phyloP scores from a whole-genome alignment of 2,797 vertebrate genomes.

The Limosa lapponica region DNA sequence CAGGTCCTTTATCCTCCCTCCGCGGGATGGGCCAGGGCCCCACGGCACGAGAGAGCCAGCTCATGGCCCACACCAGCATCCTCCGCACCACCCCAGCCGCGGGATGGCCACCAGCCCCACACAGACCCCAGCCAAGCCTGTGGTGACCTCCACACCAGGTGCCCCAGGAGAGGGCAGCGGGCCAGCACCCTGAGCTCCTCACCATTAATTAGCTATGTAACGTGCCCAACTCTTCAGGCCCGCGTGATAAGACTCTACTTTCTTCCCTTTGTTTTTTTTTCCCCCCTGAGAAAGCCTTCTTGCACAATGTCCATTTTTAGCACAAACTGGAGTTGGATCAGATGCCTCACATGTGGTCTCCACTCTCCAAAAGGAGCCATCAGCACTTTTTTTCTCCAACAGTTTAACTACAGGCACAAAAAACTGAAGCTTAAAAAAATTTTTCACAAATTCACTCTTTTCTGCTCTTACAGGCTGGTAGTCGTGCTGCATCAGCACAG shows the following conservation, averaged over 20 bases:
- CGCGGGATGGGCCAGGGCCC: accelerated
- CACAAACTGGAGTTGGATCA: constrained; percentile 58
- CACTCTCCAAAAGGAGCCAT: constrained; percentile 32
- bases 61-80: background rate
- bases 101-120: accelerated
- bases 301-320: constrained; percentile 66
- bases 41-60: background rate
- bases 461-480: background rate
- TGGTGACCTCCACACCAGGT: accelerated
- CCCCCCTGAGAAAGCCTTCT: constrained; percentile 32
- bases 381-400: constrained; percentile 44
- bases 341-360: constrained; percentile 60
- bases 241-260: background rate
- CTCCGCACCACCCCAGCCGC: accelerated
- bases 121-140: background rate
- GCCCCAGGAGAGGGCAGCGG: accelerated
- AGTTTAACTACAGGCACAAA: constrained; percentile 23
- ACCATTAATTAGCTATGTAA: background rate
- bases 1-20: background rate
- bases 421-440: background rate
- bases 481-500: background rate
- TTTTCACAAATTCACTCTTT: background rate
- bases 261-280: background rate
- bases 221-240: background rate
- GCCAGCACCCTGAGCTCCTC: accelerated